phyloP scores from a whole-genome alignment of 2,797 vertebrate species.

The Ibycter americanus region DNA sequence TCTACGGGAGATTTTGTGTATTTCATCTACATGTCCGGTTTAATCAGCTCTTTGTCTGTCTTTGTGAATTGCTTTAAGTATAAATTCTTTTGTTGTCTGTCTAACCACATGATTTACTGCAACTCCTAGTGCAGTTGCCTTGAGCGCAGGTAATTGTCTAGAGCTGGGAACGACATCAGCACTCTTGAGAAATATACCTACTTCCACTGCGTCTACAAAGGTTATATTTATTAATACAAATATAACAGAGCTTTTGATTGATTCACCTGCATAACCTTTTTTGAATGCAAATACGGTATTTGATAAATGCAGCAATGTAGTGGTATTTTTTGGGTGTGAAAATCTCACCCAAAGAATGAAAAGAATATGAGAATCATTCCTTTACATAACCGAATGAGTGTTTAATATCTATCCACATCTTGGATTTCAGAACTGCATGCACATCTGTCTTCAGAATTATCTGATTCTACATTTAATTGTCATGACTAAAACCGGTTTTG shows the following conservation, averaged over 20 bases:
- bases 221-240: conserved; percentile 1
- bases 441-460: neutral
- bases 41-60: conserved; percentile 68
- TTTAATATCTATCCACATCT: neutral
- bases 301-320: neutral
- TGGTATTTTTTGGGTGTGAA: neutral
- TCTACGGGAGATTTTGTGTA: conserved; percentile 22
- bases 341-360: neutral
- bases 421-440: neutral
- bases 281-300: neutral
- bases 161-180: conserved; percentile 38
- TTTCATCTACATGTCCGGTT: conserved; percentile 45
- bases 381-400: neutral
- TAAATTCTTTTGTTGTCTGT: conserved; percentile 56
- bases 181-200: neutral
- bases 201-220: neutral
- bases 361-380: neutral
- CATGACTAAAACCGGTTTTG: neutral
- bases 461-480: conserved; percentile 20
- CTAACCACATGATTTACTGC: conserved; percentile 60
- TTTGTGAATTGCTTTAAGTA: conserved; percentile 57
- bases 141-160: conserved; percentile 56
- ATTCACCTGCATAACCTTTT: neutral
- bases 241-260: neutral
- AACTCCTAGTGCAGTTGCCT: conserved; percentile 33